A percentile compares a stretch with the other conserved stretches of the same genome.
These are phyloP conservation scores for Tiliqua scincoides DNA, from an alignment of 2,113 vertebrate species.

Conservation along the genomic window DNA sequence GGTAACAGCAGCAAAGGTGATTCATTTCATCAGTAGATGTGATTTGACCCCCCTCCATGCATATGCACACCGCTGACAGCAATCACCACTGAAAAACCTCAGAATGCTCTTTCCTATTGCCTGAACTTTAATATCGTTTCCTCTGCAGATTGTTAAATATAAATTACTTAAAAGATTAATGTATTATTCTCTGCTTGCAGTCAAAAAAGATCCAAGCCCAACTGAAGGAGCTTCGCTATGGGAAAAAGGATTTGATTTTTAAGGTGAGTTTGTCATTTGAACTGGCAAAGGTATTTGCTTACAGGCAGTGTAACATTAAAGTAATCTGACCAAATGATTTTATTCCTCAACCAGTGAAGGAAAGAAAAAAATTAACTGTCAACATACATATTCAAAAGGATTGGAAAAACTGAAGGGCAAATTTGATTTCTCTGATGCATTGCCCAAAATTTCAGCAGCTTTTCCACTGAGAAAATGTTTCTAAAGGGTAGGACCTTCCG, in stretches of 20 bases:
- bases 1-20: neutral
- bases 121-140: slow-evolving; percentile 22
- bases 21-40: neutral
- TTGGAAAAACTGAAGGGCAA: neutral
- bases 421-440: neutral
- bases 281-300: neutral
- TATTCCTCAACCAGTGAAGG: slow-evolving; percentile 4
- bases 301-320: neutral
- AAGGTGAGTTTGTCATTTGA: slow-evolving; percentile 84
- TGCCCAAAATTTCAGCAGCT: slow-evolving; percentile 18
- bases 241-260: slow-evolving; percentile 99
- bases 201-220: slow-evolving; percentile 98
- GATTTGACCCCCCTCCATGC: neutral
- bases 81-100: neutral
- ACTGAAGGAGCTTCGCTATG: slow-evolving; percentile 97
- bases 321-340: neutral
- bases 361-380: neutral
- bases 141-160: slow-evolving; percentile 53
- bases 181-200: slow-evolving; percentile 83
- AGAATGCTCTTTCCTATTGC: neutral
- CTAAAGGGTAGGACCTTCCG: neutral
- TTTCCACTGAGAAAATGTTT: neutral
- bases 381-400: slow-evolving; percentile 8
- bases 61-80: neutral
- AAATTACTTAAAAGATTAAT: slow-evolving; percentile 76